phyloP scores from a whole-genome alignment of 2,888 invertebrate genomes.

The Branchellion lobata region DNA sequence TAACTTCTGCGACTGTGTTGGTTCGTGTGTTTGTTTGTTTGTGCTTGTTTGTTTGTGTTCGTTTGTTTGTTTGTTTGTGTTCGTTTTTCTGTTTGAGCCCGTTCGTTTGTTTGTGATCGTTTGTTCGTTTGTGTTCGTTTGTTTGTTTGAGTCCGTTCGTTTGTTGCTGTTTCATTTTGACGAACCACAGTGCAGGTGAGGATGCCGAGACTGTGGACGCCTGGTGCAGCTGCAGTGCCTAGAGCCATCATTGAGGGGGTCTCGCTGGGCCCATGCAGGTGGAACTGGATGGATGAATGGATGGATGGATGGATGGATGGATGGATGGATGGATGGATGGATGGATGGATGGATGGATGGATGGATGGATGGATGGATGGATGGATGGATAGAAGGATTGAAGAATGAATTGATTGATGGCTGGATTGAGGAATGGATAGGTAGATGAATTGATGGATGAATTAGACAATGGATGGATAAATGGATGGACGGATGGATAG shows the following conservation, averaged over 20 bases:
- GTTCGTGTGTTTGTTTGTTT: neutral
- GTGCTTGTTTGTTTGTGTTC: too few species aligned
- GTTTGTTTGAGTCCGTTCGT: too few species aligned
- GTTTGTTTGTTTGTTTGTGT: too few species aligned
- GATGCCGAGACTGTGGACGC: slow-evolving; percentile 43
- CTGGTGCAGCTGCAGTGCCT: slow-evolving; percentile 42
- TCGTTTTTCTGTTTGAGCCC: too few species aligned
- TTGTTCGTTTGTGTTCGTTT: too few species aligned
- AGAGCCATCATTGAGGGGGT: slow-evolving; percentile 41
- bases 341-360: slow-evolving; percentile 30
- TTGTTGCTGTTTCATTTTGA: neutral
- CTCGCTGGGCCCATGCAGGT: slow-evolving; percentile 40
- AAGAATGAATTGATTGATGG: too few species aligned
- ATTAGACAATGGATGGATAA: slow-evolving; percentile 26
- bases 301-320: slow-evolving; percentile 9
- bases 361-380: slow-evolving; percentile 28
- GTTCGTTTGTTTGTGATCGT: too few species aligned
- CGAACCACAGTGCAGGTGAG: neutral
- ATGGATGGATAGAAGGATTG: too few species aligned
- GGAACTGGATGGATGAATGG: slow-evolving; percentile 25
- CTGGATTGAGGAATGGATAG: too few species aligned
- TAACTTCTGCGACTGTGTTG: slow-evolving; percentile 33
- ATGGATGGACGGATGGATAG: neutral
- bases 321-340: neutral
- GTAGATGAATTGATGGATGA: too few species aligned